These are phyloP conservation scores for Dasyornis broadbenti DNA, from an alignment of 2,113 vertebrate genomes.

Conservation along the genomic window DNA sequence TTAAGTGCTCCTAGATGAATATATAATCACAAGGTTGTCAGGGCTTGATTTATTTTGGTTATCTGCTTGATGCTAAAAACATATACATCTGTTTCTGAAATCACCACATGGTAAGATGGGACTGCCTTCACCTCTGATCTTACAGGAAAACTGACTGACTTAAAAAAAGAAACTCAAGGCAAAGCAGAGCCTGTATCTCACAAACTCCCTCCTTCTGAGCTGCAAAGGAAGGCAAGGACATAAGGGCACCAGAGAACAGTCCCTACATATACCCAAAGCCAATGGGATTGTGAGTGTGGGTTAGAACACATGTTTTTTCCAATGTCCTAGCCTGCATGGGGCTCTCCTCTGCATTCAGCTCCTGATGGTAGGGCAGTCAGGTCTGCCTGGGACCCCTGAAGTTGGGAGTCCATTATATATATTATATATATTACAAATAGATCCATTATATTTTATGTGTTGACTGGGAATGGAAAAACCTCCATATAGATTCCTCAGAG, in stretches of 20 bases:
- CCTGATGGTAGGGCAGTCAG: not conserved
- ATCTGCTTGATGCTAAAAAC: not conserved
- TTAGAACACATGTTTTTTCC: not conserved
- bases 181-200: not conserved
- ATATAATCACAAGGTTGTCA: not conserved
- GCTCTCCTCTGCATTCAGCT: not conserved
- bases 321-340: not conserved
- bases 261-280: not conserved
- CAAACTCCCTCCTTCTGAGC: not conserved
- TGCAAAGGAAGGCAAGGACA: not conserved
- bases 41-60: slow-evolving; percentile 4
- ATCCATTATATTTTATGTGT: not conserved
- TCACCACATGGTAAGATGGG: not conserved
- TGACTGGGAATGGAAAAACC: not conserved
- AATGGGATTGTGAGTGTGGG: not conserved
- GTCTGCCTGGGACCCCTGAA: not conserved
- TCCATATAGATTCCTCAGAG: not conserved
- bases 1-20: not conserved
- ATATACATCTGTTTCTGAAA: not conserved
- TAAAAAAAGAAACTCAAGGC: not conserved
- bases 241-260: not conserved
- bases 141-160: not conserved
- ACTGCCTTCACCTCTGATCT: not conserved
- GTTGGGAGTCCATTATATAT: not conserved
- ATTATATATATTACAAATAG: not conserved